phyloP scores from a whole-genome alignment of 2,113 vertebrate genomes.

The Talpa occidentalis region DNA sequence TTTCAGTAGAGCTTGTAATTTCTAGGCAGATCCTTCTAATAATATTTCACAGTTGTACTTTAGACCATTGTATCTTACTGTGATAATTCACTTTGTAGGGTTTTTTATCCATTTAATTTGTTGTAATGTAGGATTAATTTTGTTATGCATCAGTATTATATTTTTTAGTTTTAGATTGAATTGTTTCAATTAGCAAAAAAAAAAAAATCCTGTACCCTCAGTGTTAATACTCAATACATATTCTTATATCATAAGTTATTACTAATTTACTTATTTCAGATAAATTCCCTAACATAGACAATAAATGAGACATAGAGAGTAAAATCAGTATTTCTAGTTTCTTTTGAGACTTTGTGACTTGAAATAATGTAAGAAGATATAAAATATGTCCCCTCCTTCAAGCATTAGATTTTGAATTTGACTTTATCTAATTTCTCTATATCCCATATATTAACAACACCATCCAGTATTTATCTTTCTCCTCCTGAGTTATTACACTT shows the following conservation, averaged over 20 bases:
- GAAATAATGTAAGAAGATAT: background rate
- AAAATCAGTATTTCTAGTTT: conserved; percentile 28
- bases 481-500: no score
- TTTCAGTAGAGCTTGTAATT: conserved; percentile 11
- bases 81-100: background rate
- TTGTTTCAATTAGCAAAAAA: conserved; percentile 37
- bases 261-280: conserved; percentile 12
- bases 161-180: conserved; percentile 1
- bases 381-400: background rate
- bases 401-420: no score
- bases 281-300: conserved; percentile 31
- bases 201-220: background rate
- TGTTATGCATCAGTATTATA: background rate
- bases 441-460: no score
- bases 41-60: background rate
- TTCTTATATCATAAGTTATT: background rate
- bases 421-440: no score
- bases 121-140: background rate
- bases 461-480: no score
- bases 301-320: conserved; percentile 4
- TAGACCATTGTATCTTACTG: background rate
- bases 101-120: conserved; percentile 30
- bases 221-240: background rate
- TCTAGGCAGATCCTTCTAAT: background rate
- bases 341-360: conserved; percentile 18